Evolutionary conservation across 2,888 invertebrate genomes (phyloP).

Genomic region (Cerastoderma edule): DNA sequence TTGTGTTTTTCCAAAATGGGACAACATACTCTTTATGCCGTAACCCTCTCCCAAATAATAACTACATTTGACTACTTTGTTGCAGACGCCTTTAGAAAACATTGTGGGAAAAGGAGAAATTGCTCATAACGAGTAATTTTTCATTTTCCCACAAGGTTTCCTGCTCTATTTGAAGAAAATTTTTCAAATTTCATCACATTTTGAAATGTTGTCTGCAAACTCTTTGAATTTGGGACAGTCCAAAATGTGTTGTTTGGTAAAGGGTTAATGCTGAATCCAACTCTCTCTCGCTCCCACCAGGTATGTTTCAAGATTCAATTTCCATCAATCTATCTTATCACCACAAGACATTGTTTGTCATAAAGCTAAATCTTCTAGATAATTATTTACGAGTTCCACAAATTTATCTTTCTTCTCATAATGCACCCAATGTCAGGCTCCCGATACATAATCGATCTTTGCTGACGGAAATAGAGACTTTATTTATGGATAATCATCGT

Average conservation of each 20-base stretch:
- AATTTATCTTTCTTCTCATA: conserved; percentile 94
- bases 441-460: conserved; percentile 89
- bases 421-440: conserved; percentile 97
- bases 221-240: neutral
- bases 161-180: neutral
- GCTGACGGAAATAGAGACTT: conserved; percentile 90
- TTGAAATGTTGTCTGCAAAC: neutral
- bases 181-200: neutral
- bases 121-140: too few relatives aligned
- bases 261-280: neutral
- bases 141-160: conserved; percentile 3
- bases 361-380: conserved; percentile 51
- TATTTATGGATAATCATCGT: conserved; percentile 85
- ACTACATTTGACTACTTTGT: neutral
- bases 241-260: neutral
- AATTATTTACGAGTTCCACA: conserved; percentile 84
- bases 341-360: too few relatives aligned
- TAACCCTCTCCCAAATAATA: neutral
- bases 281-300: neutral
- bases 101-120: too few relatives aligned
- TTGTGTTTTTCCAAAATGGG: neutral
- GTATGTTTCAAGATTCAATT: neutral
- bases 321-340: neutral
- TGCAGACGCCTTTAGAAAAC: neutral
- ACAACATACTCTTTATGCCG: neutral